Percentiles rank a stretch among this genome's conserved stretches.
Conservation (phyloP, 1,140 invertebrate species). For the Triops longicaudatus region DNA sequence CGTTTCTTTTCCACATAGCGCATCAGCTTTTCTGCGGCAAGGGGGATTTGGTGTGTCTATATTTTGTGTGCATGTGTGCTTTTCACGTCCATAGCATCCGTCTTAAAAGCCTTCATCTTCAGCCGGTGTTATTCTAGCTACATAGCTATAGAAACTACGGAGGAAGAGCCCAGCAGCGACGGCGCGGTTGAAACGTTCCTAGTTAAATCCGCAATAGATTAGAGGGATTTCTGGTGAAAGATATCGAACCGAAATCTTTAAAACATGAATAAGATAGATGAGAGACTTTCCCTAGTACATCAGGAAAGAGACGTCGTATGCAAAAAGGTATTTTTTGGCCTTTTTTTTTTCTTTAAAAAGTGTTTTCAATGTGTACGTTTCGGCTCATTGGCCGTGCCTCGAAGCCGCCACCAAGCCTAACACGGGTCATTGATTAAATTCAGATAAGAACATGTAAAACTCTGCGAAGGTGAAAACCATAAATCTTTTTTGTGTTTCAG, state of each 20-base stretch:
- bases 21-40: neutral
- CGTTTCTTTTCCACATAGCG: neutral
- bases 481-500: neutral
- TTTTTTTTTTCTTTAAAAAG: neutral
- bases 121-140: neutral
- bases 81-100: neutral
- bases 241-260: neutral
- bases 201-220: conserved; percentile 8
- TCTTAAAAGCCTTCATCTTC: neutral
- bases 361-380: neutral
- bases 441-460: neutral
- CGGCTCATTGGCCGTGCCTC: neutral
- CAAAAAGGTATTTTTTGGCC: neutral
- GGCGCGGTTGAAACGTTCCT: neutral
- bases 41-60: neutral
- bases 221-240: neutral
- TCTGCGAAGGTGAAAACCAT: neutral
- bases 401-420: neutral
- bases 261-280: neutral
- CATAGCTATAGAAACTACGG: neutral
- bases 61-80: neutral
- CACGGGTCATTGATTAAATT: neutral
- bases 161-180: neutral
- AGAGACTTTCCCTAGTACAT: neutral
- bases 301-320: neutral